Conservation (phyloP, 2,113 vertebrate species). For the Alligator mississippiensis region DNA sequence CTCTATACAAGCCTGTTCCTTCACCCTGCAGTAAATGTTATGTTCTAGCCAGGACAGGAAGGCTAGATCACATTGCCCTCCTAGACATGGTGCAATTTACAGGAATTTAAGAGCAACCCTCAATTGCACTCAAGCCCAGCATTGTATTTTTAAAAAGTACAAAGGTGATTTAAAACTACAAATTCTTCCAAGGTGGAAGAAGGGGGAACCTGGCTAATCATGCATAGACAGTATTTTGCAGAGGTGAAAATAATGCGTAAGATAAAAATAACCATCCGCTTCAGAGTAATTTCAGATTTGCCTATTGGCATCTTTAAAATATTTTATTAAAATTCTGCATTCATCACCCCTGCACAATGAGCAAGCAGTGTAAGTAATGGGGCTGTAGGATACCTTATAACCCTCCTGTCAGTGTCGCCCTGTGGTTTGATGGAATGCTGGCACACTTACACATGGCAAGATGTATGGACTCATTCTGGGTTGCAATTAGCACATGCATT, state of each 20-base stretch:
- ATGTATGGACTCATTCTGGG: constrained; percentile 10
- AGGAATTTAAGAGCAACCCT: neutral
- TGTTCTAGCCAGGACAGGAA: neutral
- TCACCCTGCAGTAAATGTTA: neutral
- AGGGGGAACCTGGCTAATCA: neutral
- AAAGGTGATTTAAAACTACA: fast-evolving
- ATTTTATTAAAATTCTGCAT: neutral
- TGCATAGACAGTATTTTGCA: neutral
- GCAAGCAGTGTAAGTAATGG: constrained; percentile 36
- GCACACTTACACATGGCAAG: constrained; percentile 37
- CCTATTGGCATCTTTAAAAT: constrained; percentile 6
- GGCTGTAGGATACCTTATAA: constrained; percentile 4
- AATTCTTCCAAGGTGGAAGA: neutral
- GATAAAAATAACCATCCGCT: neutral
- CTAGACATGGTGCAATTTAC: neutral
- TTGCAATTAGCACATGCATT: constrained; percentile 38
- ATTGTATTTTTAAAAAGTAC: neutral
- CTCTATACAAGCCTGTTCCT: neutral
- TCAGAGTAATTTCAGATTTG: constrained; percentile 25
- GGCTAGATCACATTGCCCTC: neutral
- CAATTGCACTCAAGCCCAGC: neutral
- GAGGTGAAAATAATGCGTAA: neutral
- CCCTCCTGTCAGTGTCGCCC: neutral
- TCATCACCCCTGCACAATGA: neutral
- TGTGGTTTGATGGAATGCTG: constrained; percentile 23